phyloP scores from a whole-genome alignment of 2,888 invertebrate species.

The Archips xylosteana region DNA sequence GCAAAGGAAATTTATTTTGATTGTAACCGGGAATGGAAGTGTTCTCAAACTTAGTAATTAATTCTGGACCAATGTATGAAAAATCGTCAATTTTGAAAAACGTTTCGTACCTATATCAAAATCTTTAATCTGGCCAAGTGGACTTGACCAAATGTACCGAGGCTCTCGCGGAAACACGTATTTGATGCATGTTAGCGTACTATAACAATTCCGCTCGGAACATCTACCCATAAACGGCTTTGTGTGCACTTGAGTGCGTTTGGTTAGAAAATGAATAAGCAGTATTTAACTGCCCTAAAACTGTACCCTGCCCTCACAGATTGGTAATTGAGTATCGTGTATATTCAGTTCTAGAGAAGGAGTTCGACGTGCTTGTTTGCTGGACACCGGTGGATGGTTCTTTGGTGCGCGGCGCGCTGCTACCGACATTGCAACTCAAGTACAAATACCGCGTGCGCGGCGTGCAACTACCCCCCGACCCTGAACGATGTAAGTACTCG shows the following conservation, averaged over 20 bases:
- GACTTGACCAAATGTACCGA: not conserved
- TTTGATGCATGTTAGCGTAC: not conserved
- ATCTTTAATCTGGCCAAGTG: too few relatives aligned
- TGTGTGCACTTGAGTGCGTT: too few relatives aligned
- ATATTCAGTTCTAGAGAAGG: conserved; percentile 74
- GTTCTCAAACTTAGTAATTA: too few relatives aligned
- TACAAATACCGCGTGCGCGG: conserved; percentile 88
- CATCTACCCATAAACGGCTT: too few relatives aligned
- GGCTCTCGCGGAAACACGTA: not conserved
- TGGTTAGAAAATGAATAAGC: too few relatives aligned
- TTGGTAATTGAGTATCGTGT: not conserved
- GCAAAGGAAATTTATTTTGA: too few relatives aligned
- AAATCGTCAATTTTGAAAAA: too few relatives aligned
- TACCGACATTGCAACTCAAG: conserved; percentile 87
- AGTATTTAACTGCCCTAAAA: not conserved
- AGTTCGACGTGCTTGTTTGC: conserved; percentile 88
- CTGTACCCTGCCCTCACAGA: not conserved
- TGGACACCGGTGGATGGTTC: conserved; percentile 87
- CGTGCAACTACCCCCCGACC: conserved; percentile 80
- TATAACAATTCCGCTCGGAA: not conserved
- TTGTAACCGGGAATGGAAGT: too few relatives aligned
- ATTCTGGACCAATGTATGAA: too few relatives aligned
- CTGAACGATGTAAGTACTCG: conserved; percentile 82
- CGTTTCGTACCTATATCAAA: too few relatives aligned
- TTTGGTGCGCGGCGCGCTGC: conserved; percentile 86